phyloP scores from a whole-genome alignment of 2,888 invertebrate genomes.

The Palloptera scutellata region DNA sequence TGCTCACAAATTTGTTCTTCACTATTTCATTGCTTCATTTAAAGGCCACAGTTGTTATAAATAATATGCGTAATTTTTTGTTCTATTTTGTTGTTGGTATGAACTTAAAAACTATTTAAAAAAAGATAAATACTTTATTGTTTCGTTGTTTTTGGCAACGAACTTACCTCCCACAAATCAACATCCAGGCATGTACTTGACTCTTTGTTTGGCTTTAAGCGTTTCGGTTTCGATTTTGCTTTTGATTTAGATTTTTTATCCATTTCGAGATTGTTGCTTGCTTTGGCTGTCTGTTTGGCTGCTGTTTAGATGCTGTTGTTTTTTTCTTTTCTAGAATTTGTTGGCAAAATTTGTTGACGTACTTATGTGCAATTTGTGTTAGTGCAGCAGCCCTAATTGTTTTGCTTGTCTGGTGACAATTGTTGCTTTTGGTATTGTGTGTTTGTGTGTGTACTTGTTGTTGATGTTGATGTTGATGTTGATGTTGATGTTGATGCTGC shows the following conservation, averaged over 20 bases:
- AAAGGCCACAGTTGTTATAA: constrained; percentile 8
- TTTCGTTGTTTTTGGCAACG: neutral
- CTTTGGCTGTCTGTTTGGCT: neutral
- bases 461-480: neutral
- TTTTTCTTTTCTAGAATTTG: neutral
- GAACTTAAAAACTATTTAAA: constrained; percentile 7
- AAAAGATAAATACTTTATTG: too few relatives aligned
- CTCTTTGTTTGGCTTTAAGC: constrained; percentile 56
- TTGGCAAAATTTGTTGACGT: too few relatives aligned
- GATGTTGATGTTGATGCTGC: constrained; percentile 28
- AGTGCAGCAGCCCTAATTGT: constrained; percentile 24
- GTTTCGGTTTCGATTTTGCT: constrained; percentile 53
- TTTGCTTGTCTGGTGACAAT: constrained; percentile 31
- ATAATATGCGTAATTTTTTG: constrained; percentile 18
- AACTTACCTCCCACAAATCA: constrained; percentile 62
- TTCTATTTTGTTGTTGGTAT: constrained; percentile 22
- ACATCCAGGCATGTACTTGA: constrained; percentile 59
- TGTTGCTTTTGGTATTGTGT: constrained; percentile 18
- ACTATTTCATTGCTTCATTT: constrained; percentile 6
- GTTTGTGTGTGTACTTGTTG: neutral
- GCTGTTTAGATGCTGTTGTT: neutral
- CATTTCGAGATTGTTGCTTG: constrained; percentile 27
- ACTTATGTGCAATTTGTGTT: too few relatives aligned
- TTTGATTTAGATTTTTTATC: constrained; percentile 47
- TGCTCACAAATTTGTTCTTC: constrained; percentile 24